Conservation (phyloP, 1,140 invertebrate genomes). For the Drosophila micromelanica region DNA sequence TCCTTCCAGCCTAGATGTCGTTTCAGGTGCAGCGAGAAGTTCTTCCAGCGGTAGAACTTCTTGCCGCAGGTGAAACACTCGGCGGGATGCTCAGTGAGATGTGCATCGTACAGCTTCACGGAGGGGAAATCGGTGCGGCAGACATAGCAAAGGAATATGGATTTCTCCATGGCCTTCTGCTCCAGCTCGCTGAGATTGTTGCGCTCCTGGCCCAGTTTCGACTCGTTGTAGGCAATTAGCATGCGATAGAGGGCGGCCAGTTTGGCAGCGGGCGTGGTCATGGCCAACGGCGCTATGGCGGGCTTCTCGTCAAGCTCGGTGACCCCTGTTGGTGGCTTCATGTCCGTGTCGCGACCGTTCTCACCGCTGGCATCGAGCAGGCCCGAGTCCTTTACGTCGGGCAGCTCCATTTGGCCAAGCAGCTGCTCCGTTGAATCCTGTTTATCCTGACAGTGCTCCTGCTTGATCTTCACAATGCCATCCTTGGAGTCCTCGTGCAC, state of each 20-base stretch:
- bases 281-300: slow-evolving; percentile 54
- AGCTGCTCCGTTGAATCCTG: slow-evolving; percentile 50
- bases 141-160: slow-evolving; percentile 85
- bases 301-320: slow-evolving; percentile 58
- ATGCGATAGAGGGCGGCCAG: slow-evolving; percentile 76
- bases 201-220: slow-evolving; percentile 75
- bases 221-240: slow-evolving; percentile 78
- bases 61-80: slow-evolving; percentile 92
- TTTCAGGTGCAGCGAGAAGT: slow-evolving; percentile 90
- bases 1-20: slow-evolving; percentile 89
- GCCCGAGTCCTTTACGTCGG: slow-evolving; percentile 65
- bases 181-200: slow-evolving; percentile 74
- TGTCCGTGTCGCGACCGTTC: slow-evolving; percentile 38
- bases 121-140: slow-evolving; percentile 85
- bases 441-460: slow-evolving; percentile 71
- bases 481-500: slow-evolving; percentile 73
- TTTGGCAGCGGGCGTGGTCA: slow-evolving; percentile 75
- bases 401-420: slow-evolving; percentile 46
- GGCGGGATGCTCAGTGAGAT: slow-evolving; percentile 91
- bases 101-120: slow-evolving; percentile 87
- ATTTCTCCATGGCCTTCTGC: slow-evolving; percentile 79
- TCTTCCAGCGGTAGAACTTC: slow-evolving; percentile 89
- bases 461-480: slow-evolving; percentile 77
- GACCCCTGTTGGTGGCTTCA: slow-evolving; percentile 56
- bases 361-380: slow-evolving; percentile 45